Base-by-base conservation (phyloP, 2,888 invertebrate genomes). In the Neria commutata region DNA sequence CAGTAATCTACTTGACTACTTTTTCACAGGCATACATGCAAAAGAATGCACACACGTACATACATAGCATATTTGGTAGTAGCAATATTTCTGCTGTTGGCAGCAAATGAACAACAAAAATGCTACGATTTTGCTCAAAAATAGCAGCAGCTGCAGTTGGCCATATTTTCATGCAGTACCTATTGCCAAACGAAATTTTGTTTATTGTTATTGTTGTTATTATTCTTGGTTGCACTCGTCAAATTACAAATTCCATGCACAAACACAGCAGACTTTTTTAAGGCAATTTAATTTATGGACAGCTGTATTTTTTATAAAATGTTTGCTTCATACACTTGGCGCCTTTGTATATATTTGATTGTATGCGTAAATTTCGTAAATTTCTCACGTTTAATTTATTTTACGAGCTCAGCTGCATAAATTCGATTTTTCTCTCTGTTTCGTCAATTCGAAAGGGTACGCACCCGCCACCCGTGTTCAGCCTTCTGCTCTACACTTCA, bases 171-270 rank as follows among this genome's bases (percentile, higher is more conserved):
- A 2, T 34, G 34, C n/a, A 34, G 3, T 14, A 34, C n/a, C 11
- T 14, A 34, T 14, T 14, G 11, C 1, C n/a, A n/a, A 34, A 34
- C 34, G 11, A 34, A 34, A 34, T 14, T 34, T 11, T 34, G n/a
- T 5, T 37, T 37, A n/a, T 37, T 37, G 37, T 37, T 37, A n/a
- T 37, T 37, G 6, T n/a, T 37, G 37, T 37, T 37, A n/a, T 37
- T 37, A n/a, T 34, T 50, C 4, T 5, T 1, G n/a, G 48, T 25
- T 5, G 50, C 23, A 34, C 16, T 46, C 1, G 11, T 3, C 34
- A 54, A 54, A 54, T 54, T 54, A 54, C 21, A 47, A 54, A 54
- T 54, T 54, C 54, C 54, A 54, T 47, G 46, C 54, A 47, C 54
- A 54, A 16, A 47, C 47, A 34, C 34, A 47, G 33, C 29, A 47